Evolutionary conservation across 2,888 invertebrate species (phyloP), one percentile per base, ranked within the genome.

Genomic region (Megaustenia siamemsis): DNA sequence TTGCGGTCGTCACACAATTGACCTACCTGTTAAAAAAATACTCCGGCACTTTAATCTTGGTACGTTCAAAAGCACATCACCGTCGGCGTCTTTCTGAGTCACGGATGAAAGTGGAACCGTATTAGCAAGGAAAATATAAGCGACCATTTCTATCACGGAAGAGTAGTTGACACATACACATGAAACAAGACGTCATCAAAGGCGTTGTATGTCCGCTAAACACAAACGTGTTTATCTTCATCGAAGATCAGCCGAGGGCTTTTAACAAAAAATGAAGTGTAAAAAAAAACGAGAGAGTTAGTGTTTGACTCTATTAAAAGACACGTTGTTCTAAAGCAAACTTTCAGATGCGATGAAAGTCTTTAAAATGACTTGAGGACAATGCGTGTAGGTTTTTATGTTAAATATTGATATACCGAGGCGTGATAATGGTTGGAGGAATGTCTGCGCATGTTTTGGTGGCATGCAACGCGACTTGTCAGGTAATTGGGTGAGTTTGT

Each of bases 391-490:
- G 10, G 71, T 73, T 49, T 49, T 32, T 32, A 73, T 73, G 73
- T 73, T 49, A 49, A 73, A 73, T 73, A 73, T 73, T 73, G 49
- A 73, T 73, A 73, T 73, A 49, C 32, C 24, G 1, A 73, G 49
- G 21, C 49, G 73, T 32, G 45, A 32, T 32, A 32, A 21, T 49
- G 49, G 73, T 32, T n/a, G 49, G 18, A 49, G 35, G 73, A 32
- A 18, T 6, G n/a, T 28, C 35, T 68, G 18, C 32, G n/a, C 21
- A 1, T 69, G 38, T 69, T 32, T 10, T 49, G n/a, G 49, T 24
- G 73, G n/a, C 71, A 45, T 4, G 10, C n/a, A 32, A 18, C 18
- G 12, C 0, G 43, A 40, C 40, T 69, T 21, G 69, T 40, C 40
- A 40, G 21, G 40, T 71, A 43, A 3, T n/a, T 24, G 24, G 35